These are phyloP conservation scores for Drosophila nr. perissopoda DNA, from an alignment of 2,888 invertebrate species.

Conservation along the genomic window DNA sequence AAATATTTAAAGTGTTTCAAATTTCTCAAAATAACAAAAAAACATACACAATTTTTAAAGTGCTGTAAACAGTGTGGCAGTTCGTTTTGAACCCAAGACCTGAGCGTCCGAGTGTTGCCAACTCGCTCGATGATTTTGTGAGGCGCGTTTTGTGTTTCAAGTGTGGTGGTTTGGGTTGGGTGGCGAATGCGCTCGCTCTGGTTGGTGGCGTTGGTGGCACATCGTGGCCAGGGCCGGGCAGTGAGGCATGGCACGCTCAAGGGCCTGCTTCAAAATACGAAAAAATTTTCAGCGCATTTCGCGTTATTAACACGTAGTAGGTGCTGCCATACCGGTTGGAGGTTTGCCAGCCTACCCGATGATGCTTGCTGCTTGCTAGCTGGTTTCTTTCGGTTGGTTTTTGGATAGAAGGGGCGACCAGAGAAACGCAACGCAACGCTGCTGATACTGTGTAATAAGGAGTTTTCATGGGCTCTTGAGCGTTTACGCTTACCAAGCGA, in stretches of 20 bases:
- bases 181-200: neutral
- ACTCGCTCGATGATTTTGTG: constrained; percentile 74
- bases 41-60: constrained; percentile 49
- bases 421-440: constrained; percentile 27
- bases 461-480: constrained; percentile 81
- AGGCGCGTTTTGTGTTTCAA: constrained; percentile 77
- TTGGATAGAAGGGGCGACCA: constrained; percentile 25
- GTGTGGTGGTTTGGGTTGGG: constrained; percentile 34
- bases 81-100: constrained; percentile 31
- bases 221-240: constrained; percentile 35
- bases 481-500: constrained; percentile 80
- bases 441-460: constrained; percentile 80
- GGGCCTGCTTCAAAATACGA: constrained; percentile 75
- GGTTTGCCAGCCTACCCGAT: constrained; percentile 21
- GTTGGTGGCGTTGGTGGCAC: constrained; percentile 12
- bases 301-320: constrained; percentile 79
- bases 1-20: constrained; percentile 80
- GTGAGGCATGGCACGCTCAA: constrained; percentile 70
- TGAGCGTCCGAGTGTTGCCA: constrained; percentile 75
- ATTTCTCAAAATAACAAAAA: constrained; percentile 54
- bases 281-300: constrained; percentile 77
- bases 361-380: constrained; percentile 17
- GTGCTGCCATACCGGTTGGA: constrained; percentile 47
- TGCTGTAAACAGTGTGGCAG: constrained; percentile 42
- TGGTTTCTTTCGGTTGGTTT: constrained; percentile 40